Evolutionary conservation across 1,140 invertebrate species (phyloP), one percentile per base, ranked within the genome.

Genomic region (Agrypnia vestita): DNA sequence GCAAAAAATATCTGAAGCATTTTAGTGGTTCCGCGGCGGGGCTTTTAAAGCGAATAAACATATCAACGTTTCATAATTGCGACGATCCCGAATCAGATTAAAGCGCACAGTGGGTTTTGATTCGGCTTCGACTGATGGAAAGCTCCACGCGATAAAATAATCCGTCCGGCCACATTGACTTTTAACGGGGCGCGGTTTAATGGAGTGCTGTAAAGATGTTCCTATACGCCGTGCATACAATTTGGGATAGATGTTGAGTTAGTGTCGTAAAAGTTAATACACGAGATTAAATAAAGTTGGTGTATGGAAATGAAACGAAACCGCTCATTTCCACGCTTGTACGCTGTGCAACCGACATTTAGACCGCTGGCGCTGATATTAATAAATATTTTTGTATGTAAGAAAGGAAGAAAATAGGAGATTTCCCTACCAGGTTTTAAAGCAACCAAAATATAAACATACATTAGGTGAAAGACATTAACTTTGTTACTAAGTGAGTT

Each of bases 31-130:
- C 44, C 35, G 35, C 15, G 43, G 12, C 4, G 15, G 62, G 44
- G 62, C 62, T 67, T 67, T 67, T 67, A 67, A 67, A 10, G 62
- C 3, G 43, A 67, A 67, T 44, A 55, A 67, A 67, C 43, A 13
- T 67, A 46, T 7, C 44, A 59, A 59, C 55, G 62, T 44, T 67
- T 67, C 21, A 67, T 67, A 44, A 67, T 46, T 67, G 35, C n/a
- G 1, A n/a, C 62, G 35, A 67, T 67, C 12, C 15, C 11, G 15
- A 67, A 44, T 46, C 25, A 44, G 17, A 67, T 15, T 25, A 64
- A 64, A 25, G 44, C n/a, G n/a, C 62, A 43, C 62, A 67, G 6
- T 25, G 13, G 25, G 4, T 43, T 67, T 67, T 67, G 21, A 67
- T 67, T 44, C 35, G 0, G 6, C 25, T 35, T 15, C 35, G 43